A percentile compares a stretch with the other conserved stretches of the same genome.
Evolutionary conservation across 2,888 invertebrate species (phyloP).

Genomic region (Argyresthia goedartella): DNA sequence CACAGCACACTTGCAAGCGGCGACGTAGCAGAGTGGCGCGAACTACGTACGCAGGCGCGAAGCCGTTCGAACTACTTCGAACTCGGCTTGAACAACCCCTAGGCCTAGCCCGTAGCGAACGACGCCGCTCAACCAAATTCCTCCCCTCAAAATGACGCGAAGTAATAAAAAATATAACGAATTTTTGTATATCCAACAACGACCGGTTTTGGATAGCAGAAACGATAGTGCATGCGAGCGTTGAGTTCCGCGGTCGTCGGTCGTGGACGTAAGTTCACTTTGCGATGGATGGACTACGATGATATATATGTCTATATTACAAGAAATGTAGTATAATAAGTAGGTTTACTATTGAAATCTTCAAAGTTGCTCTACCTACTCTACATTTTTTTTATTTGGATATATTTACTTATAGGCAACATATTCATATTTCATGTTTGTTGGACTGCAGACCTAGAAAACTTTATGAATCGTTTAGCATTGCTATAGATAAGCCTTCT

Average conservation of each 20-base stretch:
- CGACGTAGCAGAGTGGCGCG: slow-evolving; percentile 68
- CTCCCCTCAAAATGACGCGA: slow-evolving; percentile 46
- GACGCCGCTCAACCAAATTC: slow-evolving; percentile 50
- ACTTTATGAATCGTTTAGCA: too few species aligned
- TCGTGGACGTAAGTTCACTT: neutral
- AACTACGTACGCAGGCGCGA: slow-evolving; percentile 69
- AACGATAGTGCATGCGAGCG: neutral
- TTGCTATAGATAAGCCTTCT: too few species aligned
- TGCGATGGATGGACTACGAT: too few species aligned
- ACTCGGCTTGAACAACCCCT: slow-evolving; percentile 44
- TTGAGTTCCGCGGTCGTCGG: neutral
- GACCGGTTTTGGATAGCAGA: slow-evolving; percentile 41
- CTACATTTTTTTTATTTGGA: too few species aligned
- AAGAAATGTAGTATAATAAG: too few species aligned
- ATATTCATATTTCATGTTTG: too few species aligned
- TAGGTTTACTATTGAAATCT: too few species aligned
- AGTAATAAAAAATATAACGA: slow-evolving; percentile 68
- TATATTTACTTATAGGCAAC: too few species aligned
- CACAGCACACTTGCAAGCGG: slow-evolving; percentile 1
- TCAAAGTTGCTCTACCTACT: too few species aligned
- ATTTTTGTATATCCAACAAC: slow-evolving; percentile 57
- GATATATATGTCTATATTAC: too few species aligned
- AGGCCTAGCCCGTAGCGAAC: slow-evolving; percentile 18
- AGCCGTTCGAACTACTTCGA: slow-evolving; percentile 24
- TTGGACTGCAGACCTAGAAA: too few species aligned